Percentiles rank a stretch among this genome's conserved stretches.
Evolutionary conservation across 2,797 vertebrate species (phyloP).

Genomic region (Myotis vivesi): DNA sequence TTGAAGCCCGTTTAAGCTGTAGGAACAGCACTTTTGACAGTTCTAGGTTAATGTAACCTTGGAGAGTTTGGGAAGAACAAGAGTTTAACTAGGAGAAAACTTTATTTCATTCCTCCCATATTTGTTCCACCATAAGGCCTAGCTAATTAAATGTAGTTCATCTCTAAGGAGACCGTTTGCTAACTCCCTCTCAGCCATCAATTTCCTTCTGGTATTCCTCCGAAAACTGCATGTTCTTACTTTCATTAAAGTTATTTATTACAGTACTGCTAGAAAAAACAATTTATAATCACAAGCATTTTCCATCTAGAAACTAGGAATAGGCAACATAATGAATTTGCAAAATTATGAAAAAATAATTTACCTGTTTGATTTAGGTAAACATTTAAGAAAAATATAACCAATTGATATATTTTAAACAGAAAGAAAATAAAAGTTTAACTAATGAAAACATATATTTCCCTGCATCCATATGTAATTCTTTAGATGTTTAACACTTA

Average conservation of each 20-base stretch:
- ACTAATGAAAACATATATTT: background rate
- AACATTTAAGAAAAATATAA: background rate
- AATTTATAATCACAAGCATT: background rate
- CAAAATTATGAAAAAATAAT: background rate
- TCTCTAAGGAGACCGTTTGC: slow-evolving; percentile 36
- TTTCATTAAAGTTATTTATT: background rate
- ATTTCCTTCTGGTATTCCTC: slow-evolving; percentile 45
- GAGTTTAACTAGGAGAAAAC: slow-evolving; percentile 30
- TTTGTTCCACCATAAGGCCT: slow-evolving; percentile 12
- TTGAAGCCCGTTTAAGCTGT: slow-evolving; percentile 56
- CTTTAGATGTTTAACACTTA: background rate
- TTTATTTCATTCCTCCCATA: slow-evolving; percentile 18
- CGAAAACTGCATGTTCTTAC: slow-evolving; percentile 20
- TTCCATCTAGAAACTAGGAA: background rate
- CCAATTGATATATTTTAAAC: background rate
- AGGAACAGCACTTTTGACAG: slow-evolving; percentile 45
- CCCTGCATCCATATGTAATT: background rate
- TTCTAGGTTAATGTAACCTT: slow-evolving; percentile 68
- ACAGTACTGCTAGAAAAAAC: background rate
- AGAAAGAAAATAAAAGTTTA: background rate
- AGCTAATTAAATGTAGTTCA: slow-evolving; percentile 52
- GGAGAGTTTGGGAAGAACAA: slow-evolving; percentile 36
- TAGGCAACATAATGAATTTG: background rate
- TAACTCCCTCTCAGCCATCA: slow-evolving; percentile 14
- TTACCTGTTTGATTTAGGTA: background rate